These are phyloP conservation scores for Microtus pennsylvanicus DNA, from an alignment of 2,113 vertebrate species.

Conservation along the genomic window DNA sequence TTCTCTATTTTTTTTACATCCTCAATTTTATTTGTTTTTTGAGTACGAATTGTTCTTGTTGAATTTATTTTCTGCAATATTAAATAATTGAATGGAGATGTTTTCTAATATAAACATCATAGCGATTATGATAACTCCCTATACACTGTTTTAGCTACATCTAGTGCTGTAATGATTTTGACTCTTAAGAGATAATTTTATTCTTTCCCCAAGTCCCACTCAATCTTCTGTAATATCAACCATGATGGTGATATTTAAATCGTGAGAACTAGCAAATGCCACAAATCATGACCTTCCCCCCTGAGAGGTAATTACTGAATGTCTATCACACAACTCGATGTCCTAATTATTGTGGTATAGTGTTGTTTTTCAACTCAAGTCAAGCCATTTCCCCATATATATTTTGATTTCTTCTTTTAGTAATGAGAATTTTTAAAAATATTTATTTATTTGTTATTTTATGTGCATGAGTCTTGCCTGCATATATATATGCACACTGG, in stretches of 20 bases:
- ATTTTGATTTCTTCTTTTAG: slow-evolving; percentile 1
- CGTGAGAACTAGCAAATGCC: neutral
- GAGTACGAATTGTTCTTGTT: neutral
- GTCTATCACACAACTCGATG: neutral
- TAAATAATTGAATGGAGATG: neutral
- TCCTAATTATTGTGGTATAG: neutral
- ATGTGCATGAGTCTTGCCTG: neutral
- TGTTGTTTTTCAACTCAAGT: neutral
- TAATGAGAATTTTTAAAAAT: neutral
- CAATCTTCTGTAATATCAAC: neutral
- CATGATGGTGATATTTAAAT: neutral
- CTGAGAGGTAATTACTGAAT: neutral
- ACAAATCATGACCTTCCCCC: neutral
- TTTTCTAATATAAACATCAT: neutral
- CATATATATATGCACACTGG: neutral
- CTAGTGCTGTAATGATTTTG: neutral
- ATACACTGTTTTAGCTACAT: neutral
- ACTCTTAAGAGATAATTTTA: neutral
- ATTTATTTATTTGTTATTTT: neutral
- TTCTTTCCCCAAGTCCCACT: neutral
- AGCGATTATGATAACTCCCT: neutral
- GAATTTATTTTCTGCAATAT: neutral
- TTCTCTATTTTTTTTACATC: neutral
- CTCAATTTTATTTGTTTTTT: neutral
- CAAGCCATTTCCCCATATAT: neutral